Evolutionary conservation across 2,888 invertebrate species (phyloP).

Genomic region (Melanargia galathea): DNA sequence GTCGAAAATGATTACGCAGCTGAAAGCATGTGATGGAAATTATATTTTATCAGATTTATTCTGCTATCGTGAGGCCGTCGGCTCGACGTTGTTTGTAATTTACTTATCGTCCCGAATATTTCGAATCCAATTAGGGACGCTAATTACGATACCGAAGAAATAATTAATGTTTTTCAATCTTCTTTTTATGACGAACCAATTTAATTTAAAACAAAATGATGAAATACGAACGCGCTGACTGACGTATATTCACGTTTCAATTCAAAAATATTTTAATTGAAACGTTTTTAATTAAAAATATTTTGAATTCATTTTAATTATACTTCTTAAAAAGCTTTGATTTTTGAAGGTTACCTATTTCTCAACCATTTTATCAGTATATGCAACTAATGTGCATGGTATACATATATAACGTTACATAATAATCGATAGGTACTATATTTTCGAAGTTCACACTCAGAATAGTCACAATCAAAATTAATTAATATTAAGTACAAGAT

Average conservation of each 20-base stretch:
- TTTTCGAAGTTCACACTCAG: too few species aligned
- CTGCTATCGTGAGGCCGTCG: slow-evolving; percentile 16
- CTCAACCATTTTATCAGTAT: too few species aligned
- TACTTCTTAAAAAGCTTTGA: too few species aligned
- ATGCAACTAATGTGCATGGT: too few species aligned
- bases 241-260: too few species aligned
- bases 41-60: slow-evolving; percentile 21
- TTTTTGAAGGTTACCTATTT: too few species aligned
- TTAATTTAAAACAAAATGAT: not conserved
- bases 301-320: too few species aligned
- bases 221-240: too few species aligned
- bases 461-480: not conserved
- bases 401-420: too few species aligned
- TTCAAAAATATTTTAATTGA: too few species aligned
- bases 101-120: slow-evolving; percentile 24
- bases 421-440: too few species aligned
- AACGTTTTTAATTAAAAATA: too few species aligned
- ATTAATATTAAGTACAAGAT: not conserved
- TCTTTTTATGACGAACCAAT: not conserved
- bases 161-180: slow-evolving; percentile 1
- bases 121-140: slow-evolving; percentile 21
- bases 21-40: slow-evolving; percentile 21
- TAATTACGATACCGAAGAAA: slow-evolving; percentile 19
- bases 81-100: slow-evolving; percentile 26
- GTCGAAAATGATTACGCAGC: slow-evolving; percentile 13